Conservation (phyloP, 2,888 invertebrate species). For the Chalcis sispes region DNA sequence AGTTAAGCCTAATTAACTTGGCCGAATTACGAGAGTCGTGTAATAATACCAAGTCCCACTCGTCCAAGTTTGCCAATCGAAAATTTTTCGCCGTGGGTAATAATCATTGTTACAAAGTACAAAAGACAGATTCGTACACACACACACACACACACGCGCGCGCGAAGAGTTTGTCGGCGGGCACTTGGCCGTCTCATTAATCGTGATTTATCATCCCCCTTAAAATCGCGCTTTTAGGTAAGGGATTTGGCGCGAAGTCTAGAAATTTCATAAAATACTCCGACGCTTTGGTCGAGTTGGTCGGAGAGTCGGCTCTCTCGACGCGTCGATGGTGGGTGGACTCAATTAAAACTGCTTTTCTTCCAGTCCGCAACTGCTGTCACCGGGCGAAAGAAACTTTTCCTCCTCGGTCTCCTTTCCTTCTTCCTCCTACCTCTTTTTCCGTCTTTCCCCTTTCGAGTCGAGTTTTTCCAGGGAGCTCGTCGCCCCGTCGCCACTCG, state of each 20-base stretch:
- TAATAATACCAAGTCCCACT: slow-evolving; percentile 10
- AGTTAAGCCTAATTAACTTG: slow-evolving; percentile 28
- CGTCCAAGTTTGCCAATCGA: slow-evolving; percentile 2
- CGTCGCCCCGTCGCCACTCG: not conserved
- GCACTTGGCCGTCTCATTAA: slow-evolving; percentile 31
- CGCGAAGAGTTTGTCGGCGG: too few relatives aligned
- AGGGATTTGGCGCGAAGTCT: not conserved
- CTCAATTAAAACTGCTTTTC: slow-evolving; percentile 54
- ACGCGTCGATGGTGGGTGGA: slow-evolving; percentile 1
- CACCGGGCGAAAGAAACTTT: slow-evolving; percentile 34
- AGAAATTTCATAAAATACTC: slow-evolving; percentile 31
- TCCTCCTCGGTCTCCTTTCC: slow-evolving; percentile 14
- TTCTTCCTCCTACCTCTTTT: slow-evolving; percentile 20
- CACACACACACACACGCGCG: too few relatives aligned
- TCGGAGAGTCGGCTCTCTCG: not conserved
- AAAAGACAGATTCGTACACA: not conserved
- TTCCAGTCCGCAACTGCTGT: slow-evolving; percentile 36
- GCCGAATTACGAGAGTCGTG: not conserved
- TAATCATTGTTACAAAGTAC: slow-evolving; percentile 11
- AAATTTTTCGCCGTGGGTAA: slow-evolving; percentile 6
- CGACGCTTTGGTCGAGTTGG: not conserved
- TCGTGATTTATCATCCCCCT: slow-evolving; percentile 27
- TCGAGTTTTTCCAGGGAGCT: not conserved
- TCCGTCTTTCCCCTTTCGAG: not conserved
- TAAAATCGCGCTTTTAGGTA: not conserved